phyloP scores from a whole-genome alignment of 2,797 vertebrate genomes.

The Glyptemys insculpta region DNA sequence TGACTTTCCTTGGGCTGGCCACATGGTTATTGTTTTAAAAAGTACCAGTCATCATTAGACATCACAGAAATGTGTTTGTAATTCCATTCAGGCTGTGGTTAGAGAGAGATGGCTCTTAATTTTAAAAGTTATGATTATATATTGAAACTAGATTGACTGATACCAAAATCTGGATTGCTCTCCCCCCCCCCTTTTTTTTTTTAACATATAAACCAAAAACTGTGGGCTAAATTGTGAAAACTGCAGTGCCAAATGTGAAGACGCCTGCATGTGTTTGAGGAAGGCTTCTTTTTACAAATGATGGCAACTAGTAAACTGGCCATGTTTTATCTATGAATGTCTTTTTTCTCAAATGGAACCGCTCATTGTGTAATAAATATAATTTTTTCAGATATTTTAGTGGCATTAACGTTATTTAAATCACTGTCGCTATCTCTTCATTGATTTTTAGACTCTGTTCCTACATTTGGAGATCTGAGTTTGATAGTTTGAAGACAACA shows the following conservation, averaged over 20 bases:
- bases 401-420: rapidly evolving
- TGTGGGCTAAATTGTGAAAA: not conserved
- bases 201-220: not conserved
- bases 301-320: not conserved
- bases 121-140: not conserved
- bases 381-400: not conserved
- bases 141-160: not conserved
- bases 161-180: not conserved
- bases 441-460: not conserved
- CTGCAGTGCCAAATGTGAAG: not conserved
- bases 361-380: not conserved
- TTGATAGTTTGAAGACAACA: not conserved
- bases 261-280: not conserved
- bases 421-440: not conserved
- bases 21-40: not conserved
- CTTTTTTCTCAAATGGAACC: not conserved
- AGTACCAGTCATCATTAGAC: not conserved
- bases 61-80: not conserved
- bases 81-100: not conserved
- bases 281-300: not conserved
- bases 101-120: not conserved
- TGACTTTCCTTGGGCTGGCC: not conserved
- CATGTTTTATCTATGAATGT: not conserved
- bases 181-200: not conserved
- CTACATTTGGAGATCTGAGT: rapidly evolving